These are phyloP conservation scores for Bos indicus DNA, from an alignment of 2,113 vertebrate species.

Conservation along the genomic window DNA sequence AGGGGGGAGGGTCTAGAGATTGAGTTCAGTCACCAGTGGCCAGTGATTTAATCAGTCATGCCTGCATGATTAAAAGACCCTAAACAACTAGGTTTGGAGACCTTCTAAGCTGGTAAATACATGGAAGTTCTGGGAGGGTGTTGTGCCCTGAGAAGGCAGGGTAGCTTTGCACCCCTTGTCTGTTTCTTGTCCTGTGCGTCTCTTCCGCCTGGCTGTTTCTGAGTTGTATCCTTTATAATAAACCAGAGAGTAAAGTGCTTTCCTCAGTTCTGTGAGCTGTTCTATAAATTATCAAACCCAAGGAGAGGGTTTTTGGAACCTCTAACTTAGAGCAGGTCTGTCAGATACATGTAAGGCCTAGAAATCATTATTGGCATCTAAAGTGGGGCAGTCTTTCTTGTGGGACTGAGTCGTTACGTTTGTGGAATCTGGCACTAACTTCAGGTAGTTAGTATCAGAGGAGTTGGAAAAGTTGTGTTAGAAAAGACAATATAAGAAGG, in stretches of 20 bases:
- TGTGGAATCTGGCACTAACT: neutral
- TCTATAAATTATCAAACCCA: neutral
- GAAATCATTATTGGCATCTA: neutral
- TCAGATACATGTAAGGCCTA: neutral
- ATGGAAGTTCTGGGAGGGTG: neutral
- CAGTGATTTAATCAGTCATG: neutral
- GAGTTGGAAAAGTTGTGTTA: neutral
- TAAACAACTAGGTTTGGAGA: neutral
- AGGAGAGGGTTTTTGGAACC: neutral
- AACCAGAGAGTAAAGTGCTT: neutral
- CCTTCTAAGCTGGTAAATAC: neutral
- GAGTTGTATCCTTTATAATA: neutral
- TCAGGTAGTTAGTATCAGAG: neutral
- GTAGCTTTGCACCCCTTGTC: neutral
- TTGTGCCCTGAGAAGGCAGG: neutral
- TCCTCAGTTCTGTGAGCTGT: neutral
- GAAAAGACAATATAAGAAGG: neutral
- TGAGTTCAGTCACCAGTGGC: neutral
- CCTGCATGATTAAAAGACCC: neutral
- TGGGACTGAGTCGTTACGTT: neutral
- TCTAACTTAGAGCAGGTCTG: neutral
- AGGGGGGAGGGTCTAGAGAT: neutral
- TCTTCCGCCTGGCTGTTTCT: neutral
- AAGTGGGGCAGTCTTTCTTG: neutral
- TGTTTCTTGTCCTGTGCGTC: too few relatives aligned